Conservation (phyloP, 2,113 vertebrate species). For the Equus quagga region DNA sequence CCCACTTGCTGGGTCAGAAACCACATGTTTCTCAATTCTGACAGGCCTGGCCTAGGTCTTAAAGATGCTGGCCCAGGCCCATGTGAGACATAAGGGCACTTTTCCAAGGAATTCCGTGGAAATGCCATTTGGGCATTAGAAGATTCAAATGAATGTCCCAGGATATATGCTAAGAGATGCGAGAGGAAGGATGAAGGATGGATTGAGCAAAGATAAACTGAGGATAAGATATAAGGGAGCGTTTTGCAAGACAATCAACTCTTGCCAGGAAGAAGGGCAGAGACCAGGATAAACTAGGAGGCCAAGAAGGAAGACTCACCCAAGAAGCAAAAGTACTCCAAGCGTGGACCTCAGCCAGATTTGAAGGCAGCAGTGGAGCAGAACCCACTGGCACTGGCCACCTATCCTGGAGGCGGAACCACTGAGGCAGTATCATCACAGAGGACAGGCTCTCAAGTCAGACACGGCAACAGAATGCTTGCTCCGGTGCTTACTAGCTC, state of each 20-base stretch:
- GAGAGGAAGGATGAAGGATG: background rate
- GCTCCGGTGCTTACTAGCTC: background rate
- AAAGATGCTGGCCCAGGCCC: background rate
- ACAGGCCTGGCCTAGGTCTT: background rate
- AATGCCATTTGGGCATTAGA: background rate
- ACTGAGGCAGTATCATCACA: background rate
- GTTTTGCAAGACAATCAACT: background rate
- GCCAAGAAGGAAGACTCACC: background rate
- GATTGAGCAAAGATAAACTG: background rate
- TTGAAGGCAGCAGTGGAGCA: background rate
- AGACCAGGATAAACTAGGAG: background rate
- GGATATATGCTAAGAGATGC: background rate
- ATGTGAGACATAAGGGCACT: background rate
- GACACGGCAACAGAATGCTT: background rate
- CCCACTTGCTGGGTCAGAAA: background rate
- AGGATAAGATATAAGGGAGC: background rate
- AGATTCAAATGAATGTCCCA: background rate
- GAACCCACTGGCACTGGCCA: background rate
- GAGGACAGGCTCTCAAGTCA: background rate
- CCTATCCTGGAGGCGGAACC: too few relatives aligned
- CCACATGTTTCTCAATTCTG: background rate
- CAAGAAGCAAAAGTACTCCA: background rate
- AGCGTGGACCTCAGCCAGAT: background rate
- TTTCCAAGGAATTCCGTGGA: constrained; percentile 12
- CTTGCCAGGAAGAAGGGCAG: background rate